A percentile compares a stretch with the other conserved stretches of the same genome.
These are phyloP conservation scores for Sclerurus mexicanus DNA, from an alignment of 2,113 vertebrate genomes.

Conservation along the genomic window DNA sequence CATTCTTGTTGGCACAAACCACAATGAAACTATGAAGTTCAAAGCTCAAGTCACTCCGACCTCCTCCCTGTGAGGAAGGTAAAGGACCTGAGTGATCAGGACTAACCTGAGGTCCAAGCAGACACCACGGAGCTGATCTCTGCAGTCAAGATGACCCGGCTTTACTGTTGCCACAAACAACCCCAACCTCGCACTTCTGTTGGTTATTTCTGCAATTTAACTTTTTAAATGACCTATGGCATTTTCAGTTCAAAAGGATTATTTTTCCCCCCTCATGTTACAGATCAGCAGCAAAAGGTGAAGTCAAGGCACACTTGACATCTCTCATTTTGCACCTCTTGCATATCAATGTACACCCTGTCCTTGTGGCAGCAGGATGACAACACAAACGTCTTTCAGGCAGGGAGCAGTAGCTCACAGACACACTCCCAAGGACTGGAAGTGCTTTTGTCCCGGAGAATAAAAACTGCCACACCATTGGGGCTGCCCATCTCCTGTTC, in stretches of 20 bases:
- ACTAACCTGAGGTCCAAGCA: neutral
- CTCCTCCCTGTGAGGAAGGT: neutral
- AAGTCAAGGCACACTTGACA: neutral
- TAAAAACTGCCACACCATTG: neutral
- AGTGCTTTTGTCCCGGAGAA: neutral
- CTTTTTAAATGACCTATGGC: neutral
- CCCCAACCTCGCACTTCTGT: neutral
- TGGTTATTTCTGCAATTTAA: neutral
- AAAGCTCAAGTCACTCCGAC: neutral
- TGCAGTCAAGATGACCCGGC: neutral
- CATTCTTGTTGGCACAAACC: neutral
- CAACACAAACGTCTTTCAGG: neutral
- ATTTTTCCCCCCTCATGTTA: neutral
- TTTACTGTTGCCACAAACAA: neutral
- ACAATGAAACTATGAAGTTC: neutral
- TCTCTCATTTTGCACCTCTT: neutral
- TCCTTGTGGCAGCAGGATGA: neutral
- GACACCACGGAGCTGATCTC: neutral
- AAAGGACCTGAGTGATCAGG: neutral
- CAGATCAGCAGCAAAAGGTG: neutral
- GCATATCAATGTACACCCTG: rapidly evolving
- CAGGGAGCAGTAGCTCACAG: neutral
- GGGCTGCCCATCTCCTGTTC: neutral
- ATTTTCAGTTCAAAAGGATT: neutral
- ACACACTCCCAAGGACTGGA: neutral